Percentiles rank a stretch among this genome's conserved stretches.
phyloP scores from a whole-genome alignment of 2,888 invertebrate species.

The Malthinus seriepunctatus region DNA sequence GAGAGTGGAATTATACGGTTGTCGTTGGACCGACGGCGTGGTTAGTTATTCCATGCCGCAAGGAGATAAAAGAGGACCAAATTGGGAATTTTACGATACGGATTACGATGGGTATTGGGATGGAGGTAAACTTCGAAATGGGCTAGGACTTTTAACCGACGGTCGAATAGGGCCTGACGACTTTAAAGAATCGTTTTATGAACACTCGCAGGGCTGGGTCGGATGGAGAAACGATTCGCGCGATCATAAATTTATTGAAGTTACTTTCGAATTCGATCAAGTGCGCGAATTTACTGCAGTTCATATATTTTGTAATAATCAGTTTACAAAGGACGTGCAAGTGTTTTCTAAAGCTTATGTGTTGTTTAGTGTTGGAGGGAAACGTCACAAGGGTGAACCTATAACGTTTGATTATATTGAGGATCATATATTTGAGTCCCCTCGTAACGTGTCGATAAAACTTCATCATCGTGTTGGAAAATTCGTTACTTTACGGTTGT shows the following conservation, averaged over 20 bases:
- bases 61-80: constrained; percentile 79
- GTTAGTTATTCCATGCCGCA: constrained; percentile 87
- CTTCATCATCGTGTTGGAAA: constrained; percentile 80
- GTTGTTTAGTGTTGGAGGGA: constrained; percentile 81
- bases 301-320: constrained; percentile 82
- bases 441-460: constrained; percentile 80
- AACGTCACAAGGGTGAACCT: constrained; percentile 75
- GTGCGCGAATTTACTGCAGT: constrained; percentile 85
- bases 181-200: constrained; percentile 66
- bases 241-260: constrained; percentile 64
- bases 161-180: constrained; percentile 78
- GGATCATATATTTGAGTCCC: constrained; percentile 78
- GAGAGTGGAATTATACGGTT: constrained; percentile 89
- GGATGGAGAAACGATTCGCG: constrained; percentile 86
- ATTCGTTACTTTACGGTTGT: constrained; percentile 77
- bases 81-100: constrained; percentile 80
- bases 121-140: constrained; percentile 72
- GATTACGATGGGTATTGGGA: constrained; percentile 86
- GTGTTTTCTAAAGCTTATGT: constrained; percentile 81
- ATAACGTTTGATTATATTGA: constrained; percentile 73
- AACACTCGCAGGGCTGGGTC: constrained; percentile 77
- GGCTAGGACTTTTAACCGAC: constrained; percentile 84
- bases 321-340: constrained; percentile 82
- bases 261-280: constrained; percentile 82
- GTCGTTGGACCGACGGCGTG: constrained; percentile 82